Percentiles rank a stretch among this genome's conserved stretches.
These are phyloP conservation scores for Chrysopa pallens DNA, from an alignment of 1,140 invertebrate genomes.

Conservation along the genomic window DNA sequence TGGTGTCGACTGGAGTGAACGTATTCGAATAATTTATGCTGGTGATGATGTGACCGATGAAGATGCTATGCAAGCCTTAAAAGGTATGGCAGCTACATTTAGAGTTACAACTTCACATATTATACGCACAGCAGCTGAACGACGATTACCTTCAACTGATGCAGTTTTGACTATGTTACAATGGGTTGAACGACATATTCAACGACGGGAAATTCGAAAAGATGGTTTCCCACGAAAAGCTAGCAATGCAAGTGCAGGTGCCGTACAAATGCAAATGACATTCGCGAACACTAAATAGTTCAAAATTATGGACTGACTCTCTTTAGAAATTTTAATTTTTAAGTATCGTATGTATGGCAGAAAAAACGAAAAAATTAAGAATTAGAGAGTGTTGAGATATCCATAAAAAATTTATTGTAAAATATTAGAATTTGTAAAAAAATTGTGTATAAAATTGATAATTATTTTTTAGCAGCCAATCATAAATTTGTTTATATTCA, in stretches of 20 bases:
- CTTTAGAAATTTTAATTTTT: no score
- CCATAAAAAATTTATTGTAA: no score
- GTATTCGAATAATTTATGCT: constrained; percentile 76
- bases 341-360: no score
- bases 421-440: no score
- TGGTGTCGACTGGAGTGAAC: constrained; percentile 78
- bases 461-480: no score
- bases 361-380: no score
- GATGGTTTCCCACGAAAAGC: constrained; percentile 29
- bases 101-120: constrained; percentile 68
- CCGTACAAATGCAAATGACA: constrained; percentile 55
- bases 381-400: no score
- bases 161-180: constrained; percentile 75
- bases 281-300: constrained; percentile 17
- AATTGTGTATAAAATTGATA: no score
- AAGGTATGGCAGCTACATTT: constrained; percentile 83
- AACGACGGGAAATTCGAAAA: constrained; percentile 46
- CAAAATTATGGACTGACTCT: no score
- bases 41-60: constrained; percentile 83
- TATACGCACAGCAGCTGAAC: constrained; percentile 69
- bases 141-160: constrained; percentile 68
- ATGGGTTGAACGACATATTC: constrained; percentile 73
- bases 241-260: constrained; percentile 30
- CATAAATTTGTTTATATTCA: no score
- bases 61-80: constrained; percentile 75